Conservation (phyloP, 1,140 invertebrate species). For the Trachelipus rathkii region DNA sequence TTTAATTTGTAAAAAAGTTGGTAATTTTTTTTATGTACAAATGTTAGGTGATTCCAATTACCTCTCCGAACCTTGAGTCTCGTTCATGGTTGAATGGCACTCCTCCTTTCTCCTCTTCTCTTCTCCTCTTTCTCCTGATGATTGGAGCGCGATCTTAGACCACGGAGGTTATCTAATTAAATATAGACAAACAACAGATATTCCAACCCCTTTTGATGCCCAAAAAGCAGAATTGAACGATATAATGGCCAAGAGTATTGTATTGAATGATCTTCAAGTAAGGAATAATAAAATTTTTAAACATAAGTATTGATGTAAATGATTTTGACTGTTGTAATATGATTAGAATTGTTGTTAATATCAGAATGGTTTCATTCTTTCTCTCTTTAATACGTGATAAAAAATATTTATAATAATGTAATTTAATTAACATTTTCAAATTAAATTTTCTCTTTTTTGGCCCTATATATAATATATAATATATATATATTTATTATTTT, state of each 20-base stretch:
- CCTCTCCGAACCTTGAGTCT: conserved; percentile 64
- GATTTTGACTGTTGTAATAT: no score
- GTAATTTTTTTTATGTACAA: background rate
- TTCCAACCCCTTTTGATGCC: conserved; percentile 70
- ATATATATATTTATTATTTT: no score
- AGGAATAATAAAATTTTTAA: background rate
- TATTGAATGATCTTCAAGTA: conserved; percentile 43
- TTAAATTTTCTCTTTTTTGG: no score
- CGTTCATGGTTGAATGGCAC: conserved; percentile 84
- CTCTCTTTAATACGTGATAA: conserved; percentile 66
- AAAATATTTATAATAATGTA: no score
- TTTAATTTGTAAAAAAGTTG: background rate
- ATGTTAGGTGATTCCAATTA: conserved; percentile 42
- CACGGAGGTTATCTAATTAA: conserved; percentile 79
- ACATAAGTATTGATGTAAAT: no score
- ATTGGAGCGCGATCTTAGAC: conserved; percentile 82
- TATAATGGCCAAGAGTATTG: conserved; percentile 59
- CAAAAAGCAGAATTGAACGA: conserved; percentile 77
- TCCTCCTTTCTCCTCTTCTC: no score
- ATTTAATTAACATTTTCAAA: no score
- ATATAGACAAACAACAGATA: conserved; percentile 81
- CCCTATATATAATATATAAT: no score
- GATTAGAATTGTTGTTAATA: no score
- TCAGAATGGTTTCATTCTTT: background rate
- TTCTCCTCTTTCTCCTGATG: conserved; percentile 64